Evolutionary conservation across 2,888 invertebrate species (phyloP).

Genomic region (Autographa gamma): DNA sequence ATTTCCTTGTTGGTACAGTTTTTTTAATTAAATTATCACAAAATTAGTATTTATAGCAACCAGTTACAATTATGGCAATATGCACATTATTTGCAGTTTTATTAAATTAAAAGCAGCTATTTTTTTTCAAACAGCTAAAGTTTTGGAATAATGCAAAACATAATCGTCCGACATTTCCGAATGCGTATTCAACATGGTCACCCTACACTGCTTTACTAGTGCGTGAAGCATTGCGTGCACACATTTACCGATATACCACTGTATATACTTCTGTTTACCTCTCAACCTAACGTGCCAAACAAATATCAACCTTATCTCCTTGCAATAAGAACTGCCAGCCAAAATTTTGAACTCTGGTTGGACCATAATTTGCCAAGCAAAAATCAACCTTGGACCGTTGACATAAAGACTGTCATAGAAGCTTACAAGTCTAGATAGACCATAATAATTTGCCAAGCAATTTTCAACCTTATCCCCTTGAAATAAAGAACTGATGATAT

Average conservation of each 20-base stretch:
- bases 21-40: no score
- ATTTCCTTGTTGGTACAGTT: no score
- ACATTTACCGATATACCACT: slow-evolving; percentile 63
- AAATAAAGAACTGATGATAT: not conserved
- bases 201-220: slow-evolving; percentile 71
- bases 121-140: no score
- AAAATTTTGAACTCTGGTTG: not conserved
- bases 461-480: no score
- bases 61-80: no score
- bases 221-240: slow-evolving; percentile 75
- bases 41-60: no score
- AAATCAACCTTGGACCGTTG: not conserved
- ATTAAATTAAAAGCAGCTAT: no score
- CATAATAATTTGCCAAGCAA: no score
- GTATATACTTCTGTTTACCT: slow-evolving; percentile 49
- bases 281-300: slow-evolving; percentile 18
- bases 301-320: slow-evolving; percentile 46
- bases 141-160: no score
- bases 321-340: not conserved
- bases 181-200: slow-evolving; percentile 49
- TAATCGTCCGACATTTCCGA: not conserved
- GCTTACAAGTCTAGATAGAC: not conserved
- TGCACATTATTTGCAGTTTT: no score
- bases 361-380: slow-evolving; percentile 9
- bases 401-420: not conserved